Evolutionary conservation across 1,140 invertebrate genomes (phyloP), one percentile per base, ranked within the genome.

Genomic region (Drosophila quadrilineata): DNA sequence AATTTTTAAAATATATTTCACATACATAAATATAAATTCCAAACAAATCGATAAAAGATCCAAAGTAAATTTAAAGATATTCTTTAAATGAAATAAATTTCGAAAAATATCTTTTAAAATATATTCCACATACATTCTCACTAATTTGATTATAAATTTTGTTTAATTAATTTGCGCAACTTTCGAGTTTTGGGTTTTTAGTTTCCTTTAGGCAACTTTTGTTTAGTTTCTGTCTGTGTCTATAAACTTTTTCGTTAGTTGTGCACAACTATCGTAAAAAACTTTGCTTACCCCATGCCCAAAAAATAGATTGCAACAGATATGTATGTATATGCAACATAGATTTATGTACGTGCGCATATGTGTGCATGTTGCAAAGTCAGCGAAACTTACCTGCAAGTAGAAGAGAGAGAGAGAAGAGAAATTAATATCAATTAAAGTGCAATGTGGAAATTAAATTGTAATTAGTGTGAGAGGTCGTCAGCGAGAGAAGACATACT

Each of bases 351-450:
- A 16, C n/a, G n/a, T n/a, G n/a, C n/a, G n/a, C n/a, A n/a, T n/a
- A n/a, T n/a, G n/a, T n/a, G n/a, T n/a, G 40, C 40, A 28, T 28
- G 2, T 28, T 8, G 10, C 36, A 31, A 38, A 53, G 33, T 35
- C 31, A 19, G n/a, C n/a, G n/a, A 21, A 66, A 84, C 76, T 31
- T 60, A 82, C 77, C 77, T 82, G 73, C 26, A 82, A 74, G 33
- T 33, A 62, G 9, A 50, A 24, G 43, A 53, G 21, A 29, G 14
- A 56, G 24, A 22, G 6, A 41, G 24, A 31, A 69, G 40, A 74
- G 70, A 80, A 72, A 82, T 82, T 72, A 82, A 82, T 82, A 75
- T 69, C 76, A 82, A 82, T 82, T 82, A 82, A 62, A 65, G 43
- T 28, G 66, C 49, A 59, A 67, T 64, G 54, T 33, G 31, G 12